phyloP scores from a whole-genome alignment of 2,113 vertebrate genomes.

The Pungitius pungitius region DNA sequence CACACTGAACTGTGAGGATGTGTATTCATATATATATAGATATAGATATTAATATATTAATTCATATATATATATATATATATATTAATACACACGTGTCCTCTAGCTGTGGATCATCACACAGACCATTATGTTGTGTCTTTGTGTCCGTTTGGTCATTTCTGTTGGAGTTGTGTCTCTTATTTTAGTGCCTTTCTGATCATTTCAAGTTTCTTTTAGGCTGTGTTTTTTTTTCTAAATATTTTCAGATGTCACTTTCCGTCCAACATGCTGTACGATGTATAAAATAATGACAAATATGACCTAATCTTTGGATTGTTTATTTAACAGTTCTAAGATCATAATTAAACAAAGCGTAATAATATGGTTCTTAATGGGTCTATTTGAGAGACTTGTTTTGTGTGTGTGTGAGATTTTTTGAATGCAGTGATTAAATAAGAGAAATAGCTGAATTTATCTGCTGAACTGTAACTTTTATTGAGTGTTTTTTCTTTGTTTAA shows the following conservation, averaged over 20 bases:
- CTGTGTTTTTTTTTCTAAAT: not conserved
- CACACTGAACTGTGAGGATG: no score
- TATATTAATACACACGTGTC: not conserved
- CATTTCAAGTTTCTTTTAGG: not conserved
- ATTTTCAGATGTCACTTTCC: not conserved
- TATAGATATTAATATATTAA: no score
- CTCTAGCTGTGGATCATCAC: not conserved
- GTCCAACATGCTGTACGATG: conserved; percentile 25
- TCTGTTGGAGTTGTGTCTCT: no score
- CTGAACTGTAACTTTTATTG: conserved; percentile 1
- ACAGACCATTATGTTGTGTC: no score
- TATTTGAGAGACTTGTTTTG: no score
- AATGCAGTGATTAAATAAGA: not conserved
- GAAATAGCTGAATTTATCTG: not conserved
- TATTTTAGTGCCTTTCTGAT: not conserved
- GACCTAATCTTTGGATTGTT: conserved; percentile 24
- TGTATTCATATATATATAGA: no score
- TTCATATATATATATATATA: no score
- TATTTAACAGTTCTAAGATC: conserved; percentile 26
- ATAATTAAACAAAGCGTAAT: no score
- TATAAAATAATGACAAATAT: not conserved
- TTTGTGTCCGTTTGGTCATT: not conserved
- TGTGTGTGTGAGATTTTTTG: no score
- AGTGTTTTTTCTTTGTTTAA: not conserved
- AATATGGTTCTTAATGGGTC: no score